phyloP scores from a whole-genome alignment of 2,888 invertebrate species.

The Seladonia tumulorum region DNA sequence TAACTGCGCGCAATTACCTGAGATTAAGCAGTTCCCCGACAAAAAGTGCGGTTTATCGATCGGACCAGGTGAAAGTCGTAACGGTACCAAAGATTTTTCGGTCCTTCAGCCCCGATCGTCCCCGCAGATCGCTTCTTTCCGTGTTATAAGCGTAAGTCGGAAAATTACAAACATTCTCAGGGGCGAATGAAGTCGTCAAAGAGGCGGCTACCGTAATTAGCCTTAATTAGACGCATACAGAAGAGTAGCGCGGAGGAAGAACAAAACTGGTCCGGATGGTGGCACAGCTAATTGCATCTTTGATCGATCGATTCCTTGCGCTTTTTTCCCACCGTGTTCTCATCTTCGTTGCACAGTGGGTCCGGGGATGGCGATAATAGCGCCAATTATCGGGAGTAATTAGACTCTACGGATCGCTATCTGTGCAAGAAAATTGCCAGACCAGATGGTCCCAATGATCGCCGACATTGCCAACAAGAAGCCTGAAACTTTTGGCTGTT shows the following conservation, averaged over 20 bases:
- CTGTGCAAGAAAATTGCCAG: constrained; percentile 40
- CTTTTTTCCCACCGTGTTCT: constrained; percentile 50
- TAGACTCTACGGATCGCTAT: constrained; percentile 53
- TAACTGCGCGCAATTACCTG: constrained; percentile 3
- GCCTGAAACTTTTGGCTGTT: not conserved
- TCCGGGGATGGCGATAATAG: constrained; percentile 56
- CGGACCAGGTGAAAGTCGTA: constrained; percentile 11
- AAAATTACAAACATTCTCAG: constrained; percentile 41
- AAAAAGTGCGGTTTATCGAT: constrained; percentile 7
- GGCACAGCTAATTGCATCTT: constrained; percentile 57
- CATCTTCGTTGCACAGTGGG: constrained; percentile 27
- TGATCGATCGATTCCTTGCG: constrained; percentile 61
- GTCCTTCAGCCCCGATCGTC: not conserved
- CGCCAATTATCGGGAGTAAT: constrained; percentile 66
- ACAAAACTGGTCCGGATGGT: constrained; percentile 27
- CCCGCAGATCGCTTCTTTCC: constrained; percentile 1
- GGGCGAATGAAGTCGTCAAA: constrained; percentile 50
- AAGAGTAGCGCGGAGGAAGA: not conserved
- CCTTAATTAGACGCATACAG: constrained; percentile 53
- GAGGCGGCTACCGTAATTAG: constrained; percentile 51
- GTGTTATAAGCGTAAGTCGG: constrained; percentile 10
- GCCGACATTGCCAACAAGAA: not conserved
- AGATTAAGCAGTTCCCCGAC: constrained; percentile 3
- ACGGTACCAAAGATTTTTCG: not conserved
- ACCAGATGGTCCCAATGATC: constrained; percentile 3